These are phyloP conservation scores for Drosophila sucinea DNA, from an alignment of 1,140 invertebrate species.

Conservation along the genomic window DNA sequence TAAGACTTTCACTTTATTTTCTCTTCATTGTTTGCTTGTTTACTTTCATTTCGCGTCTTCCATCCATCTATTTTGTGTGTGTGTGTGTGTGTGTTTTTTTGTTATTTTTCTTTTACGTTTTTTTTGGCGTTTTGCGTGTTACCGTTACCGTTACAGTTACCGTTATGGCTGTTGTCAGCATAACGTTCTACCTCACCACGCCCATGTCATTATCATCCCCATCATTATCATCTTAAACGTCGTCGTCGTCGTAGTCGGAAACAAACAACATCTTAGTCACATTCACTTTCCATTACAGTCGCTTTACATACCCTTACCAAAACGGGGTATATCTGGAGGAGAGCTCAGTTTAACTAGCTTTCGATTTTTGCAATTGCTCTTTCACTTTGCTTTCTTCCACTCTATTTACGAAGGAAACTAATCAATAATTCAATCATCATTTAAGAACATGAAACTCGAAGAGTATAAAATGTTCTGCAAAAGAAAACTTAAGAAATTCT, in stretches of 20 bases:
- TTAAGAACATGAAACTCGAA: neutral
- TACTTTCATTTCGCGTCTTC: neutral
- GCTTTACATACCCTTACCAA: neutral
- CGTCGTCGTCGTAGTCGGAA: neutral
- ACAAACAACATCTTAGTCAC: constrained; percentile 56
- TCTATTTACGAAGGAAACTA: too few relatives aligned
- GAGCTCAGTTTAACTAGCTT: too few relatives aligned
- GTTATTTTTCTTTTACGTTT: neutral
- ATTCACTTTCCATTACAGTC: constrained; percentile 59
- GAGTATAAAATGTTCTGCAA: neutral
- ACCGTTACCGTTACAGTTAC: constrained; percentile 47
- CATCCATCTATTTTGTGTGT: too few relatives aligned
- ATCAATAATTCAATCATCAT: too few relatives aligned
- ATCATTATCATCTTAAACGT: neutral
- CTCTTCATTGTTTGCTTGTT: constrained; percentile 10
- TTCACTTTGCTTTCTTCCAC: too few relatives aligned
- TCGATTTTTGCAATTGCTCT: too few relatives aligned
- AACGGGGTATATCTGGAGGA: too few relatives aligned
- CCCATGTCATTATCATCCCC: constrained; percentile 41
- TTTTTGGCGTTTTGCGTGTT: constrained; percentile 51
- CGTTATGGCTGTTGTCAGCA: constrained; percentile 39
- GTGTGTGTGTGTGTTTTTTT: too few relatives aligned
- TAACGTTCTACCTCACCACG: constrained; percentile 7
- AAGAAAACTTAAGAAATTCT: neutral
- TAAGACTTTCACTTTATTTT: constrained; percentile 3